These are phyloP conservation scores for Acrobasis repandana DNA, from an alignment of 2,888 invertebrate genomes.

Conservation along the genomic window DNA sequence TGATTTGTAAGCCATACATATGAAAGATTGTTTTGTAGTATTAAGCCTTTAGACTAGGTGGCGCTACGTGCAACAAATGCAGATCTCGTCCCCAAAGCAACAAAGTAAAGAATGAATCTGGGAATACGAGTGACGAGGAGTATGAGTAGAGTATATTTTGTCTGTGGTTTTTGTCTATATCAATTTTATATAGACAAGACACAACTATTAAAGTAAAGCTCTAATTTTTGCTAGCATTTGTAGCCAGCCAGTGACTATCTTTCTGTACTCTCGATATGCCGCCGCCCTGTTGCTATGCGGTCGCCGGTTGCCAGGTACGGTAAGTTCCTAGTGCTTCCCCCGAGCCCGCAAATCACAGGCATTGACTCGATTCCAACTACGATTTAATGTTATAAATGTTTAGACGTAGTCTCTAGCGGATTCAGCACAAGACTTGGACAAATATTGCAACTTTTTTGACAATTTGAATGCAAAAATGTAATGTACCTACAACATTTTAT, in stretches of 20 bases:
- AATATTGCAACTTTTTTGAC: not conserved
- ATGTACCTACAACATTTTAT: no score
- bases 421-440: not conserved
- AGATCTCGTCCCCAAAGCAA: no score
- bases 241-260: not conserved
- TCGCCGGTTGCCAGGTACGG: conserved; percentile 8
- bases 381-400: not conserved
- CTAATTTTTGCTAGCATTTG: not conserved
- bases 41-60: no score
- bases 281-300: conserved; percentile 9
- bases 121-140: no score
- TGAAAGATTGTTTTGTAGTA: no score
- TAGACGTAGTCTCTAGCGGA: not conserved
- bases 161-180: no score
- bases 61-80: no score
- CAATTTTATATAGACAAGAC: no score
- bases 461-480: not conserved
- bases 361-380: not conserved
- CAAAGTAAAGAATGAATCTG: no score
- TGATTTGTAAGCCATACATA: no score
- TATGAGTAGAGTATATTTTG: no score
- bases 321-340: conserved; percentile 12
- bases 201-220: no score
- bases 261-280: not conserved
- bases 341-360: conserved; percentile 3